These are phyloP conservation scores for Nibea albiflora DNA, from an alignment of 2,113 vertebrate species.

Conservation along the genomic window DNA sequence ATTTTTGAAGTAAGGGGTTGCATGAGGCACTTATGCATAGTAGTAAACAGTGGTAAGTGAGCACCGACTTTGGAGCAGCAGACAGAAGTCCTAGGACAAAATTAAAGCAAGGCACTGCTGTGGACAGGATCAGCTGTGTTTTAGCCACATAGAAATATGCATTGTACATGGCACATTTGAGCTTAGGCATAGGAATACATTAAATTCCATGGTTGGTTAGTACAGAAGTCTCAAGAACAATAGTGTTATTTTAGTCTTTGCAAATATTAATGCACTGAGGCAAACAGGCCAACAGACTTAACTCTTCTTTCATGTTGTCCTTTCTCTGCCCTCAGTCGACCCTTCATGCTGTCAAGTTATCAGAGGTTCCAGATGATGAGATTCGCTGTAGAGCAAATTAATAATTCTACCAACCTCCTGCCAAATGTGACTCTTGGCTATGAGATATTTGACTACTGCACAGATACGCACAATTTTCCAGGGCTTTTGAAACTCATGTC, in stretches of 20 bases:
- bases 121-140: no score
- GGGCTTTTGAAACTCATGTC: constrained; percentile 74
- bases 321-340: constrained; percentile 60
- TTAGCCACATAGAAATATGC: no score
- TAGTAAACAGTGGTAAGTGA: no score
- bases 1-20: no score
- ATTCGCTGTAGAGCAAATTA: constrained; percentile 87
- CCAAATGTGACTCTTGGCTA: constrained; percentile 88
- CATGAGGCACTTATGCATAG: no score
- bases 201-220: no score
- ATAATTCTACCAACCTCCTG: constrained; percentile 86
- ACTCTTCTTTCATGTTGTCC: neutral
- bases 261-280: neutral
- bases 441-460: constrained; percentile 86
- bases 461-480: constrained; percentile 67
- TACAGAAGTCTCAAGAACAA: neutral
- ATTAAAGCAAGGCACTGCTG: no score
- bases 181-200: no score
- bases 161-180: no score
- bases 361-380: constrained; percentile 86
- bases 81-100: no score
- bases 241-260: neutral
- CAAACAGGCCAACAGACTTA: neutral
- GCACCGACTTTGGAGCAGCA: no score
- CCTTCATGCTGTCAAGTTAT: constrained; percentile 73